Evolutionary conservation across 1,140 invertebrate genomes (phyloP).

Genomic region (Plectus sambesii): DNA sequence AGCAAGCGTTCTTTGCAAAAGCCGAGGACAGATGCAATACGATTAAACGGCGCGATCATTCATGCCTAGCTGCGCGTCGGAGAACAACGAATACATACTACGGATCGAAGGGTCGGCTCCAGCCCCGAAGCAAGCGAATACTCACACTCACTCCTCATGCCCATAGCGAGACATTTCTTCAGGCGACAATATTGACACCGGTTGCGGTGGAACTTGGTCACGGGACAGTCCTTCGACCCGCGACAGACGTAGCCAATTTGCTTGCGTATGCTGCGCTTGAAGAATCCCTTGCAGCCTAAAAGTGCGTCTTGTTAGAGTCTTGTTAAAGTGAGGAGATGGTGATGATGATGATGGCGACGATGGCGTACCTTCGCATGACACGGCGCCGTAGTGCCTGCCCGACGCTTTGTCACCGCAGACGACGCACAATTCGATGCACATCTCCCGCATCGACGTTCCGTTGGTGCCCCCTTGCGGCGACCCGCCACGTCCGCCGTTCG

Average conservation of each 20-base stretch:
- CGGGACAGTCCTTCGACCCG: constrained; percentile 83
- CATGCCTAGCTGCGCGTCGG: no score
- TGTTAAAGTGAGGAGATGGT: constrained; percentile 31
- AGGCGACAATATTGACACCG: constrained; percentile 92
- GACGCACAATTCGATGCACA: constrained; percentile 40
- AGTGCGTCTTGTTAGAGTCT: constrained; percentile 32
- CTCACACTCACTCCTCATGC: constrained; percentile 97
- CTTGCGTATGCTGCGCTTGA: constrained; percentile 15
- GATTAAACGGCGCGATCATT: no score
- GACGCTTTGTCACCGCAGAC: constrained; percentile 50
- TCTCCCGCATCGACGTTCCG: no score
- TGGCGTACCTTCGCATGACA: constrained; percentile 52
- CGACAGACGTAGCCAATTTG: constrained; percentile 79
- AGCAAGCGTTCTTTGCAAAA: no score
- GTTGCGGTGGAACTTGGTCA: constrained; percentile 86
- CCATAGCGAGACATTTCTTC: constrained; percentile 88
- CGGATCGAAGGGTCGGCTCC: no score
- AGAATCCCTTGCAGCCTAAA: constrained; percentile 9
- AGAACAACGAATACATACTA: no score
- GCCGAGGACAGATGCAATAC: no score
- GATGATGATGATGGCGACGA: background rate
- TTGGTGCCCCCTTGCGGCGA: constrained; percentile 13
- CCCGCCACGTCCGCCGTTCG: constrained; percentile 6
- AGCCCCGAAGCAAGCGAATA: constrained; percentile 12
- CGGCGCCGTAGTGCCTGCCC: constrained; percentile 51